Percentiles rank a stretch among this genome's conserved stretches.
Conservation (phyloP, 2,113 vertebrate species). For the Lonchura striata region DNA sequence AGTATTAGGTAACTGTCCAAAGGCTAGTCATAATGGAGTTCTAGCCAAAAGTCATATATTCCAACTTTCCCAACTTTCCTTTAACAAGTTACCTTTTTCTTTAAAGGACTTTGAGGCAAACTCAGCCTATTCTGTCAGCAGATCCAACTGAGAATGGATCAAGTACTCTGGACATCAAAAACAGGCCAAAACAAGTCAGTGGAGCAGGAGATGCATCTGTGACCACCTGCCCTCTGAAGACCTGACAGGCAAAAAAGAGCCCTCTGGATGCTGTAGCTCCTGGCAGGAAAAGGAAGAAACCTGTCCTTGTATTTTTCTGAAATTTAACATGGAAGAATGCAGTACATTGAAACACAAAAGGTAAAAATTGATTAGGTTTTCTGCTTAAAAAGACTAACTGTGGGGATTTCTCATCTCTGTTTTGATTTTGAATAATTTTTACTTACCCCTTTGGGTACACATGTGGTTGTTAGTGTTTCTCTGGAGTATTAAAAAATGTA, state of each 20-base stretch:
- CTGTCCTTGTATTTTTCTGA: neutral
- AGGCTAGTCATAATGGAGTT: neutral
- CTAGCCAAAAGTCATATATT: neutral
- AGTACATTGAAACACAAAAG: neutral
- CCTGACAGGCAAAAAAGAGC: neutral
- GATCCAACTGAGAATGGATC: neutral
- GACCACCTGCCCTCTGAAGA: neutral
- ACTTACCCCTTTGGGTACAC: neutral
- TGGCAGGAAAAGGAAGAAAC: neutral
- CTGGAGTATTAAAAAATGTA: neutral
- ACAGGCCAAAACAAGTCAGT: neutral
- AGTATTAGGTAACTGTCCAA: neutral
- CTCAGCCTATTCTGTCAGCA: neutral
- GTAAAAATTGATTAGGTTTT: neutral
- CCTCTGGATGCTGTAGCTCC: neutral
- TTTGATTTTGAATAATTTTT: constrained; percentile 5
- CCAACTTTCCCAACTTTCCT: neutral
- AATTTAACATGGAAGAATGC: neutral
- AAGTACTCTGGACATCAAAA: neutral
- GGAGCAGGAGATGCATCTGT: neutral
- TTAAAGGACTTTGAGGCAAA: neutral
- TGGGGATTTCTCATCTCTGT: neutral
- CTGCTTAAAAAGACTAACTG: neutral
- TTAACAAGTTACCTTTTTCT: neutral
- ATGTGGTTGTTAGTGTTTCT: neutral